phyloP scores from a whole-genome alignment of 2,113 vertebrate genomes.

The Amphiprion percula region DNA sequence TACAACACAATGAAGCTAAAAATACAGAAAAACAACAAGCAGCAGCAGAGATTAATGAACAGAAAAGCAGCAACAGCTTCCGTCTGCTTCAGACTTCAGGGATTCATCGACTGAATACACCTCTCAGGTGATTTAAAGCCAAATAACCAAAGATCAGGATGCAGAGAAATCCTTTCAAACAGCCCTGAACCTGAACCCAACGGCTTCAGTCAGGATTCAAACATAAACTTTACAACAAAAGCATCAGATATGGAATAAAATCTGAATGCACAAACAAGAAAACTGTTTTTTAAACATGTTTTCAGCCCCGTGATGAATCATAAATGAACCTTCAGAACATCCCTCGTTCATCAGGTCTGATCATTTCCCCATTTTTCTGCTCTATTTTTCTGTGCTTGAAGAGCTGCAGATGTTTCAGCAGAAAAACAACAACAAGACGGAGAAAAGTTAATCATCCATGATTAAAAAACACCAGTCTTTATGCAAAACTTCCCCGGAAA shows the following conservation, averaged over 20 bases:
- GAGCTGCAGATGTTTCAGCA: slow-evolving; percentile 78
- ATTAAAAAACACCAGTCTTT: slow-evolving; percentile 35
- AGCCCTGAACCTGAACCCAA: neutral
- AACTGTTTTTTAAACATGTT: neutral
- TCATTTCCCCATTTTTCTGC: slow-evolving; percentile 55
- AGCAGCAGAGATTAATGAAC: slow-evolving; percentile 20
- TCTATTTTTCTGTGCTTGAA: slow-evolving; percentile 70
- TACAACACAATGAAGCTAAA: neutral
- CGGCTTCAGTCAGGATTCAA: neutral
- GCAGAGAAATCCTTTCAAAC: neutral
- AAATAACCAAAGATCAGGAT: neutral
- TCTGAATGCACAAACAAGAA: neutral
- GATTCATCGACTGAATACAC: neutral
- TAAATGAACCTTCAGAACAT: neutral
- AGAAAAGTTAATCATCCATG: slow-evolving; percentile 59
- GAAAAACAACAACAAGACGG: slow-evolving; percentile 59
- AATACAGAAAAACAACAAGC: neutral
- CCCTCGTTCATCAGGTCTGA: slow-evolving; percentile 2
- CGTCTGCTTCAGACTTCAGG: neutral
- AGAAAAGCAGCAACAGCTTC: neutral
- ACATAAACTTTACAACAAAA: neutral
- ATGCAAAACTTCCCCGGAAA: slow-evolving; percentile 61
- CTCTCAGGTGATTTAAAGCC: neutral
- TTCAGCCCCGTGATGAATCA: slow-evolving; percentile 11
- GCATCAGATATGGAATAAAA: neutral